Evolutionary conservation across 1,140 invertebrate genomes (phyloP).

Genomic region (Orchestia grillus): DNA sequence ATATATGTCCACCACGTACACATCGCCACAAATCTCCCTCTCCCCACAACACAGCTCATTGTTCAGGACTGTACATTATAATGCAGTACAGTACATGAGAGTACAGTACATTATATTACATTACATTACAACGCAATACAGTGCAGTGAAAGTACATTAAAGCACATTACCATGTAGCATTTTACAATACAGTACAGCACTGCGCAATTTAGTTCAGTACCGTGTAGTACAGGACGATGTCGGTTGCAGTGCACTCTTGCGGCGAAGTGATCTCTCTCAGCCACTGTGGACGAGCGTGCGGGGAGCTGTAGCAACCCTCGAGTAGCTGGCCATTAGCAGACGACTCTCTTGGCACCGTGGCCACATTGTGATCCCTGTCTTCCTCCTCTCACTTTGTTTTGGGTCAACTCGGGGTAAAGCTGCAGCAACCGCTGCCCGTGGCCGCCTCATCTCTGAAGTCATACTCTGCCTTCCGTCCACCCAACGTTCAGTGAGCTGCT

Average conservation of each 20-base stretch:
- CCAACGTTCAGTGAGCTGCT: neutral
- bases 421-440: neutral
- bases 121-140: too few relatives aligned
- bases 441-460: neutral
- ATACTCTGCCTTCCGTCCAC: neutral
- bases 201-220: too few relatives aligned
- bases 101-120: too few relatives aligned
- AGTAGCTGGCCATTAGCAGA: neutral
- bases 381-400: neutral
- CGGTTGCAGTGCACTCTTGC: neutral
- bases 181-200: too few relatives aligned
- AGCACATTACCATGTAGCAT: too few relatives aligned
- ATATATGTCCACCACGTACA: neutral
- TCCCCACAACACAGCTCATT: too few relatives aligned
- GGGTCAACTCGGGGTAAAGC: neutral
- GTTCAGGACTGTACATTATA: too few relatives aligned
- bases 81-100: too few relatives aligned
- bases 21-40: too few relatives aligned
- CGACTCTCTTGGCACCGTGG: neutral
- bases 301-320: neutral
- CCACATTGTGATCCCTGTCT: neutral
- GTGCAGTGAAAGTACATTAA: too few relatives aligned
- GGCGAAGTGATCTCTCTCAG: neutral
- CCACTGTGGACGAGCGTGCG: neutral
- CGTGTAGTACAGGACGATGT: neutral